Conservation (phyloP, 2,113 vertebrate species). For the Peucedramus taeniatus region DNA sequence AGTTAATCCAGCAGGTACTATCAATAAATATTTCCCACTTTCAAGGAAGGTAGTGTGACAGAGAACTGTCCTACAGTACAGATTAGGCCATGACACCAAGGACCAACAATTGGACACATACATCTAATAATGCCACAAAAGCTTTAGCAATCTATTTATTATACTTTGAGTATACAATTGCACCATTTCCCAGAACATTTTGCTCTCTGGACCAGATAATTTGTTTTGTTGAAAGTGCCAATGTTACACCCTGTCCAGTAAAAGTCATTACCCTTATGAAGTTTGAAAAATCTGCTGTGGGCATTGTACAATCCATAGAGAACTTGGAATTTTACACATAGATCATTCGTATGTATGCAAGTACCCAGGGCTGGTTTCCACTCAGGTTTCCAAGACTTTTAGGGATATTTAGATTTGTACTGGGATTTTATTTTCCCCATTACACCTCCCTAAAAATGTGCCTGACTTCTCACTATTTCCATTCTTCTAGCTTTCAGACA, state of each 20-base stretch:
- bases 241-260: conserved; percentile 30
- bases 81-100: neutral
- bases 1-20: neutral
- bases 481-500: conserved; percentile 44
- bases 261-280: neutral
- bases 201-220: neutral
- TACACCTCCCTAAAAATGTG: conserved; percentile 29
- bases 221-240: neutral
- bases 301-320: neutral
- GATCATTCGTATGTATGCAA: neutral
- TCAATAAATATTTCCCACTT: neutral
- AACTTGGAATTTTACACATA: neutral
- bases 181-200: conserved; percentile 41
- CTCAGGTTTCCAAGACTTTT: neutral
- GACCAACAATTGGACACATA: neutral
- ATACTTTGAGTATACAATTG: conserved; percentile 12
- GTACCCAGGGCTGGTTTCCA: conserved; percentile 11
- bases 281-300: neutral
- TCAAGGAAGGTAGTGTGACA: neutral
- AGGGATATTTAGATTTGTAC: conserved; percentile 3
- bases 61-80: neutral
- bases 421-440: conserved; percentile 33
- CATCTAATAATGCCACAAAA: neutral
- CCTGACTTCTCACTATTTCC: conserved; percentile 54
- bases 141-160: neutral